Conservation (phyloP, 2,888 invertebrate genomes). For the Sceliomorpha sp. region DNA sequence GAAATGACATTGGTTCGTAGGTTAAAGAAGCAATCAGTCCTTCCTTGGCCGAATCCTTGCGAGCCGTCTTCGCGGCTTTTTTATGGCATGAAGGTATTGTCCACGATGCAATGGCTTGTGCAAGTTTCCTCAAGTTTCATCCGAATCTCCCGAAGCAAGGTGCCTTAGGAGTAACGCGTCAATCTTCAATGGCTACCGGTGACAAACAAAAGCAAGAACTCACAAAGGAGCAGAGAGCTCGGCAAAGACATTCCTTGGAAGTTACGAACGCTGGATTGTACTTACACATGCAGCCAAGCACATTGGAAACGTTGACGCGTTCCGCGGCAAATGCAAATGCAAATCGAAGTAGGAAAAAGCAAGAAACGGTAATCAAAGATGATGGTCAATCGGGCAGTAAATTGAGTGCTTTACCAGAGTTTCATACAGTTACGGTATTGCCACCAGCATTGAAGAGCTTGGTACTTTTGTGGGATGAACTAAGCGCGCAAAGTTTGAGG, state of each 20-base stretch:
- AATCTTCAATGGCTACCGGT: slow-evolving; percentile 72
- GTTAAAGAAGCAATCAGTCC: slow-evolving; percentile 94
- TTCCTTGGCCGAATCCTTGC: slow-evolving; percentile 93
- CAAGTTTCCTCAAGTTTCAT: slow-evolving; percentile 97
- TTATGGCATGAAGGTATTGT: slow-evolving; percentile 99
- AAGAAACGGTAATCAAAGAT: slow-evolving; percentile 82
- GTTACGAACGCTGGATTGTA: slow-evolving; percentile 87
- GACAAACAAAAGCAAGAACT: slow-evolving; percentile 81
- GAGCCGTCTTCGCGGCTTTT: slow-evolving; percentile 98
- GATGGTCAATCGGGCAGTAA: slow-evolving; percentile 79
- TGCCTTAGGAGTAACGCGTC: slow-evolving; percentile 87
- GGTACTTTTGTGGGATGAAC: slow-evolving; percentile 94
- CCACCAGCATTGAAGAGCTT: slow-evolving; percentile 94
- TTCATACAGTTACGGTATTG: slow-evolving; percentile 86
- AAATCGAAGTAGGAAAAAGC: slow-evolving; percentile 84
- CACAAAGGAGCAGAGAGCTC: slow-evolving; percentile 84
- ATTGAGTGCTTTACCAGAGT: slow-evolving; percentile 79
- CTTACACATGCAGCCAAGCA: slow-evolving; percentile 89
- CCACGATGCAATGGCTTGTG: slow-evolving; percentile 98
- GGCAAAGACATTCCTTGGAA: slow-evolving; percentile 94
- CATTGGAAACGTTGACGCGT: slow-evolving; percentile 88
- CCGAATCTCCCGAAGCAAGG: slow-evolving; percentile 91
- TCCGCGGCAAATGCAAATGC: slow-evolving; percentile 90
- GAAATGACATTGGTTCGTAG: too few relatives aligned
- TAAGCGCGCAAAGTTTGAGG: slow-evolving; percentile 85